Conservation (phyloP, 2,113 vertebrate genomes). For the Sitta europaea region DNA sequence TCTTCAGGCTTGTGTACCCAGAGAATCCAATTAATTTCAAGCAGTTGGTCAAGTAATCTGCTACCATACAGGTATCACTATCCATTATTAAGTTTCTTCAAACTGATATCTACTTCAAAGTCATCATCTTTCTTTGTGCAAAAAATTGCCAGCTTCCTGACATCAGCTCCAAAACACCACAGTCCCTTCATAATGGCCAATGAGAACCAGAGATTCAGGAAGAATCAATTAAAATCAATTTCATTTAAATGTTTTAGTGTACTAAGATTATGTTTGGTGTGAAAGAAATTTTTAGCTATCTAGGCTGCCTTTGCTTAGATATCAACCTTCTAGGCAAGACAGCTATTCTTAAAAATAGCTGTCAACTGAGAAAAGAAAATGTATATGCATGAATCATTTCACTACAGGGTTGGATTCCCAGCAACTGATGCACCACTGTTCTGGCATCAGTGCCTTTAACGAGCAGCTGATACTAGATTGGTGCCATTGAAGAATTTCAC, state of each 20-base stretch:
- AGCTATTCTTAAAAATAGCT: constrained; percentile 72
- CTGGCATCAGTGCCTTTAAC: constrained; percentile 51
- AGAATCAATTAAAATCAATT: not conserved
- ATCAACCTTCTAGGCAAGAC: constrained; percentile 56
- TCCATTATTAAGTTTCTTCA: not conserved
- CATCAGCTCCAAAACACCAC: not conserved
- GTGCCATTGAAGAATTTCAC: constrained; percentile 59
- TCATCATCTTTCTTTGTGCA: not conserved
- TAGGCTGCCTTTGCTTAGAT: constrained; percentile 55
- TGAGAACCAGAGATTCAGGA: not conserved
- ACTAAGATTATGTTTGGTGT: constrained; percentile 29
- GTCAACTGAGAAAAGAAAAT: constrained; percentile 62
- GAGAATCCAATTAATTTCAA: not conserved
- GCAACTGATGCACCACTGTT: constrained; percentile 61
- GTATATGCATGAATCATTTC: constrained; percentile 64
- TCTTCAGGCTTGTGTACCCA: not conserved
- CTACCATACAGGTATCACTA: not conserved
- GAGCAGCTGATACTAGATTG: constrained; percentile 64
- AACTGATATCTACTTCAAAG: not conserved
- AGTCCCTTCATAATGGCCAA: not conserved
- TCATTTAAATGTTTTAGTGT: not conserved
- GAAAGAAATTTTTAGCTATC: constrained; percentile 61
- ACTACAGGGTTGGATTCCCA: constrained; percentile 47
- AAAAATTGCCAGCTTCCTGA: not conserved
- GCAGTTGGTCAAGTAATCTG: not conserved